Conservation (phyloP, 2,113 vertebrate species). For the Oncorhynchus mykiss region DNA sequence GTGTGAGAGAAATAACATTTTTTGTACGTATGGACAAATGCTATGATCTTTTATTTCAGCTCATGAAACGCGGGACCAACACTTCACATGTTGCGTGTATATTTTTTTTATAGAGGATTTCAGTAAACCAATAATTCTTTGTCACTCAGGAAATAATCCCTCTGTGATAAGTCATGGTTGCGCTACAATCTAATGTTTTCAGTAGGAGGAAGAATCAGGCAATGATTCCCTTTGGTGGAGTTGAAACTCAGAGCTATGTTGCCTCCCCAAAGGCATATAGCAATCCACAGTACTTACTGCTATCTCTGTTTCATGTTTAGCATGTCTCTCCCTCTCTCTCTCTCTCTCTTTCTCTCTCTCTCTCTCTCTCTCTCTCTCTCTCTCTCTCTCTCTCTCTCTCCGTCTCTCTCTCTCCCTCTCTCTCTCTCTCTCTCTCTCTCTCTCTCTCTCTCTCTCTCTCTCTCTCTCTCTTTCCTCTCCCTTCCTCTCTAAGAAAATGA, state of each 20-base stretch:
- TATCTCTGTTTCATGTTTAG: slow-evolving; percentile 15
- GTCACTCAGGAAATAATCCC: too few relatives aligned
- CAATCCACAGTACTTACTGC: slow-evolving; percentile 6
- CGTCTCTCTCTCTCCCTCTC: slow-evolving; percentile 25
- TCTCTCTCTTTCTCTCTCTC: not conserved
- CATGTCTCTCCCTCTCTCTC: slow-evolving; percentile 31
- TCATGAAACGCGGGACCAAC: too few relatives aligned
- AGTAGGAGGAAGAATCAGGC: slow-evolving; percentile 10
- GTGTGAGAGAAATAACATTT: too few relatives aligned
- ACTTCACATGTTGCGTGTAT: too few relatives aligned
- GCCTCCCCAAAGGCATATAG: slow-evolving; percentile 2
- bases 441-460: slow-evolving; percentile 34
- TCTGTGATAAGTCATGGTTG: not conserved
- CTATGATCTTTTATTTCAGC: too few relatives aligned
- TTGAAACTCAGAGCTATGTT: slow-evolving; percentile 19
- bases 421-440: slow-evolving; percentile 28
- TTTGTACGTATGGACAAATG: too few relatives aligned
- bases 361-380: slow-evolving; percentile 15
- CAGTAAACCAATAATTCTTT: too few relatives aligned
- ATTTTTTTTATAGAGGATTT: not conserved
- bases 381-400: slow-evolving; percentile 24
- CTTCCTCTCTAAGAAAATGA: slow-evolving; percentile 46
- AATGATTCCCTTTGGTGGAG: slow-evolving; percentile 29
- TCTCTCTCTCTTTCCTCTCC: slow-evolving; percentile 29
- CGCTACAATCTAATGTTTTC: slow-evolving; percentile 16